Percentiles rank a stretch among this genome's conserved stretches.
Conservation (phyloP, 1,140 invertebrate genomes). For the Neodiprion fabricii region DNA sequence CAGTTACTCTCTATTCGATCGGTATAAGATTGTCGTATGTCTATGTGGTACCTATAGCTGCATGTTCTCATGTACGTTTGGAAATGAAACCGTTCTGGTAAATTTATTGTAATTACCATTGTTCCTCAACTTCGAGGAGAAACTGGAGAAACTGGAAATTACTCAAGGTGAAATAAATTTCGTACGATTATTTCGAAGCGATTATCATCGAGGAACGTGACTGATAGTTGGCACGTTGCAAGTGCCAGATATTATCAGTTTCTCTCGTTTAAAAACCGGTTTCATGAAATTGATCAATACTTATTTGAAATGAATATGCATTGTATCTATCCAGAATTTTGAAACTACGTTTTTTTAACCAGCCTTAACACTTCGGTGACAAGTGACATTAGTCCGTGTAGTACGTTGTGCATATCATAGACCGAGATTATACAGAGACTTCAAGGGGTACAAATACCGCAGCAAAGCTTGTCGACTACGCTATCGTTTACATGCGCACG, state of each 20-base stretch:
- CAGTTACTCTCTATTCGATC: background rate
- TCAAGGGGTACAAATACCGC: background rate
- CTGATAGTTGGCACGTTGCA: background rate
- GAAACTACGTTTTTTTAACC: no score
- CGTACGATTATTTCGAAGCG: conserved; percentile 12
- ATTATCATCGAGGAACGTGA: background rate
- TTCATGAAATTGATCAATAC: no score
- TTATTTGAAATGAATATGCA: no score
- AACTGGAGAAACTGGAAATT: background rate
- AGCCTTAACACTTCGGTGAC: no score
- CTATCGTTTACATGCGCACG: background rate
- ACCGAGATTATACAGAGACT: background rate
- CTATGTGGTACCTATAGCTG: background rate
- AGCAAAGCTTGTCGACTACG: background rate
- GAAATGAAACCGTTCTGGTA: background rate
- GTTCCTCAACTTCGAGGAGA: no score
- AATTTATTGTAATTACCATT: no score
- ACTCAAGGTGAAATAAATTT: background rate
- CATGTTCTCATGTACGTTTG: background rate
- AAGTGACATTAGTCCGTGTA: no score
- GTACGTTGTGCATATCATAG: no score
- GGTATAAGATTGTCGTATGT: background rate
- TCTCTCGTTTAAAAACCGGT: no score
- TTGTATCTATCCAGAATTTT: no score
- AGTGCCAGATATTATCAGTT: no score